phyloP scores from a whole-genome alignment of 2,113 vertebrate genomes.

The Saguinus midas region DNA sequence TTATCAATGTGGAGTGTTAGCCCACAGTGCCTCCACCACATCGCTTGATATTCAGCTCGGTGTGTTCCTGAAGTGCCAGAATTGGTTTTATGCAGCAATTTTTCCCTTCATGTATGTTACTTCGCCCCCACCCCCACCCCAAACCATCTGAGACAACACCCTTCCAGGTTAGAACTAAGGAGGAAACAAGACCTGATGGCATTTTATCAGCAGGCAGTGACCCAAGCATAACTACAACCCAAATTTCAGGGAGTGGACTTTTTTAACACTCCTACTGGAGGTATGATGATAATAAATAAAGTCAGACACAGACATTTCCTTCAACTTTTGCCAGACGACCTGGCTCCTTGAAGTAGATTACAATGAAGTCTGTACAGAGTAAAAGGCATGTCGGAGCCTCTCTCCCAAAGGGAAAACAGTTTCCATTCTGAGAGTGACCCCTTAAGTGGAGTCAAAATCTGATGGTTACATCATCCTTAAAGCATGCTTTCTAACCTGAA shows the following conservation, averaged over 20 bases:
- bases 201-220: constrained; percentile 64
- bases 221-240: constrained; percentile 60
- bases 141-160: constrained; percentile 42
- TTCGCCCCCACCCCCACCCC: not conserved
- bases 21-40: not conserved
- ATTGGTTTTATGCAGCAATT: constrained; percentile 12
- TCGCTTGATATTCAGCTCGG: constrained; percentile 43
- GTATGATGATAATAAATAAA: constrained; percentile 69
- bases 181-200: constrained; percentile 60
- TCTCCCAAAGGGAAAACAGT: constrained; percentile 49
- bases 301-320: constrained; percentile 69
- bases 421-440: constrained; percentile 62
- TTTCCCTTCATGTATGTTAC: not conserved
- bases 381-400: constrained; percentile 54
- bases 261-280: constrained; percentile 49
- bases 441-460: constrained; percentile 61
- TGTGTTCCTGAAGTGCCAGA: not conserved
- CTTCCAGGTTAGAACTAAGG: constrained; percentile 44
- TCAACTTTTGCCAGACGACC: constrained; percentile 63
- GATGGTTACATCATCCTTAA: constrained; percentile 64
- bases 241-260: constrained; percentile 62
- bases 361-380: constrained; percentile 60
- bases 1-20: not conserved
- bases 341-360: constrained; percentile 76
- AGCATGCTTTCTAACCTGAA: constrained; percentile 49